phyloP scores from a whole-genome alignment of 2,797 vertebrate species.

The Ficedula albicollis region DNA sequence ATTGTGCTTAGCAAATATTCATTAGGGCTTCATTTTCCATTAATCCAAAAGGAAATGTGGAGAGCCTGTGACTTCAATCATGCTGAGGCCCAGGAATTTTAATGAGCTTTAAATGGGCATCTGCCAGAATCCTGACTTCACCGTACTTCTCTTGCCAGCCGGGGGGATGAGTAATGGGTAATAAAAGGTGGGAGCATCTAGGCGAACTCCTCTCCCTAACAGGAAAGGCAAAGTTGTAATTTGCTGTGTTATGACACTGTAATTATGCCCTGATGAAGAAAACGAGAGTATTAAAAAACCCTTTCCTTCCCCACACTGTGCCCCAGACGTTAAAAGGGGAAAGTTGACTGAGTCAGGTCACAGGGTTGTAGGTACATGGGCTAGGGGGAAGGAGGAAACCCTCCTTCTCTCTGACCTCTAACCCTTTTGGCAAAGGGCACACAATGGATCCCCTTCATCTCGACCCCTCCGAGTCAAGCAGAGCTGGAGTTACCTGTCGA shows the following conservation, averaged over 20 bases:
- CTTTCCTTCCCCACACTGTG: not conserved
- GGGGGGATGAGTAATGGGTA: constrained; percentile 68
- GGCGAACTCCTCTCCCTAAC: constrained; percentile 49
- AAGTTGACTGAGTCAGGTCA: not conserved
- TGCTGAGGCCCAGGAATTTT: constrained; percentile 73
- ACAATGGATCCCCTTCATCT: not conserved
- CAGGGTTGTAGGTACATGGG: not conserved
- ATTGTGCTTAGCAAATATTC: constrained; percentile 75
- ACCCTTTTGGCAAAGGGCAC: not conserved
- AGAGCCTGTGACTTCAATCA: constrained; percentile 71
- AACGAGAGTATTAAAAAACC: constrained; percentile 3
- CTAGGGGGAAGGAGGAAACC: not conserved
- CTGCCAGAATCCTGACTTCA: constrained; percentile 72
- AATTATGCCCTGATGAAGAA: constrained; percentile 68
- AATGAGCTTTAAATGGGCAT: constrained; percentile 79
- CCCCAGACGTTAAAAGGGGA: not conserved
- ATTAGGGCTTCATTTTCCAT: constrained; percentile 74
- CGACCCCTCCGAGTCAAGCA: not conserved
- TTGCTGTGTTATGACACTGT: constrained; percentile 64
- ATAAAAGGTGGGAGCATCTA: constrained; percentile 67
- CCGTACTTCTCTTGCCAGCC: constrained; percentile 68
- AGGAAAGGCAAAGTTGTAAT: constrained; percentile 72
- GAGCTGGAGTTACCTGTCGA: not conserved
- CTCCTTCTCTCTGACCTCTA: not conserved
- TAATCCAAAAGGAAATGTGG: constrained; percentile 74